Conservation (phyloP, 2,797 vertebrate genomes). For the Diplodus puntazzo region DNA sequence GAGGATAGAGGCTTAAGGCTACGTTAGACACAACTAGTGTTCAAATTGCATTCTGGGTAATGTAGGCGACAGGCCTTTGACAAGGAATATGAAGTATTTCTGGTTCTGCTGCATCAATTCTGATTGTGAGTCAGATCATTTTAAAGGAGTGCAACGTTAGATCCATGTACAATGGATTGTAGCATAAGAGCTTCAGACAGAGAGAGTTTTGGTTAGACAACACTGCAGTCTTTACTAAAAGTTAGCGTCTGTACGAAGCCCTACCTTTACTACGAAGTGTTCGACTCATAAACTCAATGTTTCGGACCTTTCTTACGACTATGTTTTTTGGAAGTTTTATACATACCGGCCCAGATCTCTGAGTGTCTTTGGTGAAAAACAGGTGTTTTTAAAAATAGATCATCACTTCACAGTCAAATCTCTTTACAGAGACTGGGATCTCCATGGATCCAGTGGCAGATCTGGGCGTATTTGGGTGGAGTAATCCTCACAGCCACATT, state of each 20-base stretch:
- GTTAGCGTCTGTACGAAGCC: constrained; percentile 10
- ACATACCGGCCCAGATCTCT: not conserved
- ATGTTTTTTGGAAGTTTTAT: not conserved
- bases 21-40: not conserved
- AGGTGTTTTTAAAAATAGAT: not conserved
- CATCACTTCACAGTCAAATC: constrained; percentile 75
- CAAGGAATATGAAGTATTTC: not conserved
- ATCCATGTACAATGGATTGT: too few relatives aligned
- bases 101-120: not conserved
- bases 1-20: not conserved
- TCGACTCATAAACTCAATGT: not conserved
- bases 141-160: not conserved
- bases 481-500: constrained; percentile 96
- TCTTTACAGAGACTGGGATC: constrained; percentile 84
- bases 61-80: too few relatives aligned
- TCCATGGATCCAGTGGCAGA: constrained; percentile 95
- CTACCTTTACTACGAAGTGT: not conserved
- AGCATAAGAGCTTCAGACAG: constrained; percentile 1
- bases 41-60: constrained; percentile 1
- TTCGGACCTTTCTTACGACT: not conserved
- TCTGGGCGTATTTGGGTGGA: constrained; percentile 93
- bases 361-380: not conserved
- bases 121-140: not conserved
- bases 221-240: constrained; percentile 1
- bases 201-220: constrained; percentile 6